Evolutionary conservation across 2,797 vertebrate genomes (phyloP).

Genomic region (Astyanax mexicanus): DNA sequence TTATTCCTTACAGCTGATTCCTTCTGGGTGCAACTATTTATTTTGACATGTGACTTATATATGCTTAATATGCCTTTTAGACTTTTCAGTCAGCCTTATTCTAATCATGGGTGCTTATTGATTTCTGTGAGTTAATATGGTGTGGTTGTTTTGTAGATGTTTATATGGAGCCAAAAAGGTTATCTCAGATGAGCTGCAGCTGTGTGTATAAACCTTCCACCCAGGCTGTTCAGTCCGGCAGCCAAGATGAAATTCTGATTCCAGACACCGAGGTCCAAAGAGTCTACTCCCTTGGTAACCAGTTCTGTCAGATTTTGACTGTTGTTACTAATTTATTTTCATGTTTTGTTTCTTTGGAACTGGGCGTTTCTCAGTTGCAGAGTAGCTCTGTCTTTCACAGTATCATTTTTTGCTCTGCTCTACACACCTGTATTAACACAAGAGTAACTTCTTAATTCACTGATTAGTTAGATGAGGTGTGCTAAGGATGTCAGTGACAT

Average conservation of each 20-base stretch:
- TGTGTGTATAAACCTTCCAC: constrained; percentile 75
- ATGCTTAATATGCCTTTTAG: too few species aligned
- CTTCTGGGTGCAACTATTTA: too few species aligned
- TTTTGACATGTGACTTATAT: too few species aligned
- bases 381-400: background rate
- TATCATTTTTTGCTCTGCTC: background rate
- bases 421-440: background rate
- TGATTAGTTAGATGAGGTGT: background rate
- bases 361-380: background rate
- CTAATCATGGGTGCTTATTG: background rate
- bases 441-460: background rate
- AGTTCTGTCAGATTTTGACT: background rate
- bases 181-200: constrained; percentile 67
- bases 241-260: constrained; percentile 75
- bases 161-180: constrained; percentile 69
- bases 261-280: constrained; percentile 76
- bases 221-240: constrained; percentile 54
- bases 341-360: background rate
- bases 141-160: constrained; percentile 67
- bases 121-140: background rate
- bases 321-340: background rate
- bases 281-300: constrained; percentile 74
- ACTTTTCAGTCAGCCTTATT: background rate
- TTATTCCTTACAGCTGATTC: too few species aligned
- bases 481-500: too few species aligned